Evolutionary conservation across 1,140 invertebrate species (phyloP), one percentile per base, ranked within the genome.

Genomic region (Riptortus pedestris): DNA sequence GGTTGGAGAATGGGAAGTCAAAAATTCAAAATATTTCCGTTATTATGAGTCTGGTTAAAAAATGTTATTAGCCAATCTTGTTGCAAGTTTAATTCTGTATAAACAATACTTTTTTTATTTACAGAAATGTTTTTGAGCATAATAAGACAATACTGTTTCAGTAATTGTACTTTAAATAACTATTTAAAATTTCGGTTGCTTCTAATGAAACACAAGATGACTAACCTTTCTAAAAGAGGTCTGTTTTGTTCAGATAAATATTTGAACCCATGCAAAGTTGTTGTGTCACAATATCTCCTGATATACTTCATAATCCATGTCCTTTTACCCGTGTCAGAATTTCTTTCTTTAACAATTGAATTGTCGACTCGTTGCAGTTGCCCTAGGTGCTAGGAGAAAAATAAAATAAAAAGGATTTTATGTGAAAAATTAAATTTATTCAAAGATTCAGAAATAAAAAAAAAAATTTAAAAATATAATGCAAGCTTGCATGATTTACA

Each of bases 231-330:
- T 22, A 26, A 24, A 38, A 38, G 18, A 0, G 62, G 48, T 29
- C 62, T 24, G n/a, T 51, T 62, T 27, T 43, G 43, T 28, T 62
- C 60, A 18, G 31, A 45, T 29, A 63, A 22, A 45, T 63, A 63
- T 45, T 55, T 55, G 16, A 63, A 58, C 1, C 62, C 48, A 18
- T 63, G 62, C 5, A 63, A 22, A 16, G 62, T 51, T 26, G 62
- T 63, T 1, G 27, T 20, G 16, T 58, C 48, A 29, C 45, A 48
- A 27, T 52, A 63, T 57, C 24, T 63, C 20, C 22, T 63, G 3
- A 59, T 3, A 22, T 22, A 47, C 4, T 47, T 47, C 4, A 47
- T n/a, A 18, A 47, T 20, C 45, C n/a, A n/a, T n/a, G n/a, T n/a
- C n/a, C n/a, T n/a, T n/a, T n/a, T n/a, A n/a, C n/a, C n/a, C n/a